Evolutionary conservation across 1,140 invertebrate species (phyloP).

Genomic region (Paraescarpia echinospica): DNA sequence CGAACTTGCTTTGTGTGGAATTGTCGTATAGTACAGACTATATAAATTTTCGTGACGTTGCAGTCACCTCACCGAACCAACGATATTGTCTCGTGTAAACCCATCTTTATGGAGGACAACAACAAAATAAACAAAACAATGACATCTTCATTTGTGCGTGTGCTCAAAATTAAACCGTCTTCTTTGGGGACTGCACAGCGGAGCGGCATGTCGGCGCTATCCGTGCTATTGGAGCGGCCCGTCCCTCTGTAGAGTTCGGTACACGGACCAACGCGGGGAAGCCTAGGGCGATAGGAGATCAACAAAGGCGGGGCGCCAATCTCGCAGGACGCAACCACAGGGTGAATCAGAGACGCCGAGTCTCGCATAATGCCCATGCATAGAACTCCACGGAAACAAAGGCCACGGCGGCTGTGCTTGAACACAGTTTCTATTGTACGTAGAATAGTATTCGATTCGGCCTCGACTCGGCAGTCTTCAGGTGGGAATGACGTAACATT

Average conservation of each 20-base stretch:
- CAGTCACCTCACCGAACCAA: too few species aligned
- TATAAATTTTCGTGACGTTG: too few species aligned
- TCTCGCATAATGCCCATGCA: background rate
- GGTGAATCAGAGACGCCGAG: background rate
- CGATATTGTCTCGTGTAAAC: too few species aligned
- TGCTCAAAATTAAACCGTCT: background rate
- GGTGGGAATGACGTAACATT: background rate
- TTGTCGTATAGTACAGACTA: too few species aligned
- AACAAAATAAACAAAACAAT: background rate
- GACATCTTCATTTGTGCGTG: background rate
- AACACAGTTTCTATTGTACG: background rate
- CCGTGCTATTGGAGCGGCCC: background rate
- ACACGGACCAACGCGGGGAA: background rate
- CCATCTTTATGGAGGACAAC: background rate
- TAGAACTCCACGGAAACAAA: background rate
- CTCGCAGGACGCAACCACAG: background rate
- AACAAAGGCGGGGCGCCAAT: background rate
- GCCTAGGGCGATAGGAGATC: background rate
- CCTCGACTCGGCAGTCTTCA: too few species aligned
- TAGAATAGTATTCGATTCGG: background rate
- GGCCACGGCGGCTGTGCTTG: too few species aligned
- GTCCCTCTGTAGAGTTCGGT: background rate
- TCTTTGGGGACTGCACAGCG: background rate
- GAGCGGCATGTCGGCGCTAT: too few species aligned
- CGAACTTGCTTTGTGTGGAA: too few species aligned